Evolutionary conservation across 2,113 vertebrate species (phyloP).

Genomic region (Aegotheles bennettii): DNA sequence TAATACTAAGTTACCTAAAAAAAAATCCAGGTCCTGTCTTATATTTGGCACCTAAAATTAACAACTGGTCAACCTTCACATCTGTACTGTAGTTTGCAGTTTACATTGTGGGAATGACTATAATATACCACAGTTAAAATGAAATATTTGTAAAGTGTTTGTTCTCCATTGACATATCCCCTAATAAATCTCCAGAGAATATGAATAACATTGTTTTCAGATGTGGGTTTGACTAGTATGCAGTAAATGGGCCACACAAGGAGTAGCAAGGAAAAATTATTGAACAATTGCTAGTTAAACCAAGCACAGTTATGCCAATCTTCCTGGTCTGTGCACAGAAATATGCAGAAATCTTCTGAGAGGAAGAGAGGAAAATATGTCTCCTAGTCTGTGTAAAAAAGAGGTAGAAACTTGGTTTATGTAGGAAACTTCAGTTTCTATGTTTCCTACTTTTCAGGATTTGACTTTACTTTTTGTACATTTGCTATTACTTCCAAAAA

Average conservation of each 20-base stretch:
- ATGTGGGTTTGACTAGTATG: neutral
- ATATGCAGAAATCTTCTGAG: neutral
- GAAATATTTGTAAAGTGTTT: slow-evolving; percentile 14
- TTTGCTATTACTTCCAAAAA: neutral
- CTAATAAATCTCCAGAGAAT: neutral
- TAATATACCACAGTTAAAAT: neutral
- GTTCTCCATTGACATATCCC: neutral
- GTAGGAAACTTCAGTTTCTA: neutral
- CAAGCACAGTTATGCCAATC: neutral
- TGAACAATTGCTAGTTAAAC: neutral
- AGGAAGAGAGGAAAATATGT: neutral
- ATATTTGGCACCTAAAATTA: neutral
- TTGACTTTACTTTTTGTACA: neutral
- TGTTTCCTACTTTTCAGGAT: fast-evolving
- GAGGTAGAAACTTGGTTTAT: neutral
- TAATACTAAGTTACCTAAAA: neutral
- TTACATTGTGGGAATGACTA: neutral
- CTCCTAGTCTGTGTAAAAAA: neutral
- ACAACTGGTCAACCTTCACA: neutral
- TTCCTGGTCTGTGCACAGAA: neutral
- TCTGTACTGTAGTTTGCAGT: neutral
- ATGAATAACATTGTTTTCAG: slow-evolving; percentile 16
- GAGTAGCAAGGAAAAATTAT: slow-evolving; percentile 14
- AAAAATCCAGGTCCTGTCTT: neutral
- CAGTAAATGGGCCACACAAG: slow-evolving; percentile 21